Conservation (phyloP, 2,797 vertebrate genomes). For the Streptopelia turtur region DNA sequence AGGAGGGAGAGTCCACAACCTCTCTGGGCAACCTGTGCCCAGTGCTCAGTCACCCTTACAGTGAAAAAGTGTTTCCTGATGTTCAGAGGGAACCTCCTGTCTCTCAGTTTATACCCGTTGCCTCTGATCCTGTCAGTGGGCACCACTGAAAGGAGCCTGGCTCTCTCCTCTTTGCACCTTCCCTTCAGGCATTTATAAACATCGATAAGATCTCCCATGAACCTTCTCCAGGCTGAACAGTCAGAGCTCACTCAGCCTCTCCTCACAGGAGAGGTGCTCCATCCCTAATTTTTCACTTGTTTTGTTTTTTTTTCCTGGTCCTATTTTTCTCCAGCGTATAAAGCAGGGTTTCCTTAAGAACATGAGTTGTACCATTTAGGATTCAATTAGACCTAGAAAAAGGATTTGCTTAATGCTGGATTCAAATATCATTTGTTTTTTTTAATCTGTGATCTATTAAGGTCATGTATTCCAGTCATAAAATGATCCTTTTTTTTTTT, state of each 20-base stretch:
- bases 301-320: neutral
- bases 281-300: neutral
- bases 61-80: neutral
- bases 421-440: neutral
- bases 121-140: neutral
- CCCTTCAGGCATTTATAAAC: neutral
- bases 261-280: neutral
- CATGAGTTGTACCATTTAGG: neutral
- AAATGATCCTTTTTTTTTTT: neutral
- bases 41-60: accelerated
- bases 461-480: neutral
- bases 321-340: neutral
- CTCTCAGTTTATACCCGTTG: neutral
- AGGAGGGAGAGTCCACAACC: too few relatives aligned
- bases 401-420: neutral
- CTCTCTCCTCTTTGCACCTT: neutral
- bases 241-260: neutral
- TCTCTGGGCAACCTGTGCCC: neutral
- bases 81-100: neutral
- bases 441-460: neutral
- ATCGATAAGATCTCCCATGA: neutral
- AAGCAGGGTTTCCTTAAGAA: neutral
- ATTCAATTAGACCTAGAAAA: neutral
- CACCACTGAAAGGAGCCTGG: neutral
- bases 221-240: neutral